phyloP scores from a whole-genome alignment of 1,140 invertebrate genomes.

The Pinna nobilis region DNA sequence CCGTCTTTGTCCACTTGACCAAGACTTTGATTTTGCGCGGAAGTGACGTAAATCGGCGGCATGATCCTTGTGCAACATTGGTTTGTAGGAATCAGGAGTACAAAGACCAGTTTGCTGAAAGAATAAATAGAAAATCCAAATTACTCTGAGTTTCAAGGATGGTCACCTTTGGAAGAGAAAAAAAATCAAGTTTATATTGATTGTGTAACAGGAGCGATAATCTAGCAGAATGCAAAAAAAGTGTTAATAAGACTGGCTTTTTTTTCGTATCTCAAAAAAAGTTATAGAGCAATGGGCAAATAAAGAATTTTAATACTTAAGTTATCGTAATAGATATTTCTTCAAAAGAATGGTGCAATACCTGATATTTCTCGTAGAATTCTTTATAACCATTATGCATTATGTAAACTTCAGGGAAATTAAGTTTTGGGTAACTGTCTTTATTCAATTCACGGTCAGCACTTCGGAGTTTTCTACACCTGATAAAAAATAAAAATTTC shows the following conservation, averaged over 20 bases:
- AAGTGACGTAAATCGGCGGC: slow-evolving; percentile 83
- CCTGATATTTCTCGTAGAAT: slow-evolving; percentile 83
- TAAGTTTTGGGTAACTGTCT: slow-evolving; percentile 87
- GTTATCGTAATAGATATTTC: no score
- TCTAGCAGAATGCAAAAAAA: no score
- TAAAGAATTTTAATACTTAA: no score
- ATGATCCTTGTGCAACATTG: slow-evolving; percentile 86
- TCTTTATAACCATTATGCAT: slow-evolving; percentile 94
- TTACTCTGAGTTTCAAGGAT: neutral
- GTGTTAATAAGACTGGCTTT: no score
- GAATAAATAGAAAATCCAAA: neutral
- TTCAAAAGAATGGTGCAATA: slow-evolving; percentile 19
- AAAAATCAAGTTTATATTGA: neutral
- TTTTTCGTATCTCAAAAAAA: no score
- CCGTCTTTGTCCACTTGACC: slow-evolving; percentile 54
- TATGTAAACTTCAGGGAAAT: slow-evolving; percentile 95
- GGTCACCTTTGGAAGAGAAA: neutral
- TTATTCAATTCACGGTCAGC: slow-evolving; percentile 87
- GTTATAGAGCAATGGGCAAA: no score
- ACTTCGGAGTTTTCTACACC: slow-evolving; percentile 79
- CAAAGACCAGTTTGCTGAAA: slow-evolving; percentile 80
- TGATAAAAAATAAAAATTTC: neutral
- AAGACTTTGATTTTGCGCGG: slow-evolving; percentile 85
- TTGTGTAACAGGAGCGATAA: no score
- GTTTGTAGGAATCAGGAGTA: slow-evolving; percentile 83